Evolutionary conservation across 1,140 invertebrate genomes (phyloP).

Genomic region (Delia radicum): DNA sequence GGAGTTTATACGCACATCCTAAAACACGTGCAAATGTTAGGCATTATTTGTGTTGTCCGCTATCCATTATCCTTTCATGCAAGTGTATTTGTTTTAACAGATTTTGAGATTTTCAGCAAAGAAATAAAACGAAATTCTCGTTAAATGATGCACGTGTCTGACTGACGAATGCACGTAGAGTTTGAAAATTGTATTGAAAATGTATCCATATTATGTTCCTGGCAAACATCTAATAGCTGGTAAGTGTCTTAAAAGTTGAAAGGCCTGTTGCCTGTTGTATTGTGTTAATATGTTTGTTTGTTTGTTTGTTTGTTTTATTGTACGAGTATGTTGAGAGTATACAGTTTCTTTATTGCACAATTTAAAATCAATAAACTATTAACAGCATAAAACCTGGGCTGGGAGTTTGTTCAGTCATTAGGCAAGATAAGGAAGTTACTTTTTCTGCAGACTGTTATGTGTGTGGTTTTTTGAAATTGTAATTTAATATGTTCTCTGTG

Average conservation of each 20-base stretch:
- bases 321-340: too few species aligned
- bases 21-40: background rate
- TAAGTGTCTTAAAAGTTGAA: too few species aligned
- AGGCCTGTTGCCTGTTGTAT: background rate
- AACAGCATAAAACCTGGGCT: background rate
- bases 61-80: too few species aligned
- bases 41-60: too few species aligned
- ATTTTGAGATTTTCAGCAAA: background rate
- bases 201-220: too few species aligned
- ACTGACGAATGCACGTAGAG: background rate
- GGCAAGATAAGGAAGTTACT: background rate
- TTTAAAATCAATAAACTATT: background rate
- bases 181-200: background rate
- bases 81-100: conserved; percentile 6
- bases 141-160: background rate
- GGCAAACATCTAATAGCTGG: too few species aligned
- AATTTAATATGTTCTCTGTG: background rate
- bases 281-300: too few species aligned
- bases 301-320: too few species aligned
- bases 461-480: background rate
- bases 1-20: background rate
- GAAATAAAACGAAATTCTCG: too few species aligned
- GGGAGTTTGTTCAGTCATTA: background rate
- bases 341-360: background rate
- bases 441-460: background rate